phyloP scores from a whole-genome alignment of 1,140 invertebrate genomes.

The Littorina saxatilis region DNA sequence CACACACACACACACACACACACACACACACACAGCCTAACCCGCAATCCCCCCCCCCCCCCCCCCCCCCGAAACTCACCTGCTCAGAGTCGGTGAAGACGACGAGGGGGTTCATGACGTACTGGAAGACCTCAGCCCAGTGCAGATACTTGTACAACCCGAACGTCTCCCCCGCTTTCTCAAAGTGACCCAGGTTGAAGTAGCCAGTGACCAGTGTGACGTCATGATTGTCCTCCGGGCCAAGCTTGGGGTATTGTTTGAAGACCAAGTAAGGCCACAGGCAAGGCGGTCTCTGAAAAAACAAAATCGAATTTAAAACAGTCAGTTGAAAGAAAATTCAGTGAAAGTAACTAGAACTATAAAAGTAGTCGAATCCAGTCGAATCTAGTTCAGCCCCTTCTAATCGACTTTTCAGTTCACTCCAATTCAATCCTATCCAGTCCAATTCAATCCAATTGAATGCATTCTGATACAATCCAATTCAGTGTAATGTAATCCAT shows the following conservation, averaged over 20 bases:
- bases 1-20: no score
- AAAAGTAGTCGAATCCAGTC: no score
- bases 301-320: neutral
- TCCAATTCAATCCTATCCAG: no score
- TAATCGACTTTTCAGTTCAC: no score
- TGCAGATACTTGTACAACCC: conserved; percentile 39
- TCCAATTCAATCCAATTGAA: no score
- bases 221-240: neutral
- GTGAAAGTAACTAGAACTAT: no score
- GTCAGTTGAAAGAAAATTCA: no score
- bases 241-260: conserved; percentile 10
- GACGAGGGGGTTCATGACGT: conserved; percentile 51
- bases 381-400: no score
- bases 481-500: no score
- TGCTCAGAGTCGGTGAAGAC: conserved; percentile 55
- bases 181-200: conserved; percentile 25
- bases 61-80: conserved; percentile 15
- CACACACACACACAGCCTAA: no score
- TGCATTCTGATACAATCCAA: no score
- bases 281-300: conserved; percentile 16
- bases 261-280: conserved; percentile 30
- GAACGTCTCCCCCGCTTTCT: conserved; percentile 1
- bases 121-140: conserved; percentile 49
- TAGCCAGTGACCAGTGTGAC: conserved; percentile 22
- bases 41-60: neutral